These are phyloP conservation scores for Prolemur simus DNA, from an alignment of 2,113 vertebrate species.

Conservation along the genomic window DNA sequence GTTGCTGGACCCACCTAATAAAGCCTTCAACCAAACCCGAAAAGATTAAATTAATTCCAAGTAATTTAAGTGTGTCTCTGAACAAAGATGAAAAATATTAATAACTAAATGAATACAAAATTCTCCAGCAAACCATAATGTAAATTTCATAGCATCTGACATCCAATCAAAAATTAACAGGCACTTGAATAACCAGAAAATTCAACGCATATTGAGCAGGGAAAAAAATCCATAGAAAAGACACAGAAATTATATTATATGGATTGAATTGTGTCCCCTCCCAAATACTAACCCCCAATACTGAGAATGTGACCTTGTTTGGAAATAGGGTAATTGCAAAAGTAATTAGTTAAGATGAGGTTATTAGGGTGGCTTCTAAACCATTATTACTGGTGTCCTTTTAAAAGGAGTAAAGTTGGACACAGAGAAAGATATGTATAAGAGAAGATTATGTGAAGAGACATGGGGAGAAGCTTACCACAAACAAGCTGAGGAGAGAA, in stretches of 20 bases:
- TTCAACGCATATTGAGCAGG: background rate
- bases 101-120: background rate
- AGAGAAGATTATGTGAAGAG: background rate
- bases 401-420: background rate
- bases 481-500: background rate
- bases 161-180: background rate
- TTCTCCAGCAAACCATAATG: background rate
- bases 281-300: background rate
- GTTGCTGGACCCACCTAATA: background rate
- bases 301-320: background rate
- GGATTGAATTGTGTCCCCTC: background rate
- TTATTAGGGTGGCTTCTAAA: background rate
- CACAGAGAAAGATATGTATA: background rate
- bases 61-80: background rate
- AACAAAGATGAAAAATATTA: background rate
- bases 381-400: background rate
- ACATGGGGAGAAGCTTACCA: background rate
- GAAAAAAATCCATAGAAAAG: background rate
- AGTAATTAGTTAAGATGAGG: background rate
- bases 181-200: background rate
- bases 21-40: background rate
- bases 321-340: background rate
- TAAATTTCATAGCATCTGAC: background rate
- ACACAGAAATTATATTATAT: background rate
- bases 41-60: background rate